Base-by-base conservation (phyloP, 1,140 invertebrate species). In the Drosophila bocqueti region DNA sequence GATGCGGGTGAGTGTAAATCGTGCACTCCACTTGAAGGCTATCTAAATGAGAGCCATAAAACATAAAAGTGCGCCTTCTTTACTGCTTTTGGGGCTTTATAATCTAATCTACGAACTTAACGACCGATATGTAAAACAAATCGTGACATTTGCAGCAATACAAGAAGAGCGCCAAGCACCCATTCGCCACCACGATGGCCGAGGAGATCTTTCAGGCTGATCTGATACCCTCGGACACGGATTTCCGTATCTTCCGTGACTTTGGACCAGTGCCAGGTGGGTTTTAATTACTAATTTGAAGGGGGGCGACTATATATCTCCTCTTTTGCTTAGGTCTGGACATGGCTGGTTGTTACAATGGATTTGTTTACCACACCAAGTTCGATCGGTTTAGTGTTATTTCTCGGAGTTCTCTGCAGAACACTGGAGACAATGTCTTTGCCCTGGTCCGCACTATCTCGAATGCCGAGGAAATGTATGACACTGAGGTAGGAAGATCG, bases 321-420 rank as follows among this genome's bases (percentile, higher is more conserved):
- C 13, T 18, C 2, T 2, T 36, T 2, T 11, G n/a, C 15, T 21
- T 11, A 87, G 83, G 83, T 68, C 93, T 99, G 68, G 98, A 99
- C 94, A 96, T 99, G 94, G 98, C 98, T n/a, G 98, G 97, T 95
- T 96, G 96, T 61, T 95, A 96, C 24, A 98, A 99, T 94, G 98
- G 98, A 18, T 98, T 97, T 92, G 96, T 98, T 0, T 98, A 98
- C 84, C 97, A 98, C 85, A 98, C 97, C 11, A 95, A 95, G 83
- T 96, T 96, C 93, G 97, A 98, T 93, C 94, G 94, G 18, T 95
- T 96, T 18, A 94, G 96, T 73, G 95, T 95, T 71, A 97, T 98
- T 83, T 95, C 96, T 3, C 83, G 95, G 10, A 96, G 96, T 8
- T 95, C 96, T 4, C 94, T 98, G 38, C 97, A 98, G 92, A 94